phyloP scores from a whole-genome alignment of 2,113 vertebrate genomes.

The rat (Rattus norvegicus) region DNA sequence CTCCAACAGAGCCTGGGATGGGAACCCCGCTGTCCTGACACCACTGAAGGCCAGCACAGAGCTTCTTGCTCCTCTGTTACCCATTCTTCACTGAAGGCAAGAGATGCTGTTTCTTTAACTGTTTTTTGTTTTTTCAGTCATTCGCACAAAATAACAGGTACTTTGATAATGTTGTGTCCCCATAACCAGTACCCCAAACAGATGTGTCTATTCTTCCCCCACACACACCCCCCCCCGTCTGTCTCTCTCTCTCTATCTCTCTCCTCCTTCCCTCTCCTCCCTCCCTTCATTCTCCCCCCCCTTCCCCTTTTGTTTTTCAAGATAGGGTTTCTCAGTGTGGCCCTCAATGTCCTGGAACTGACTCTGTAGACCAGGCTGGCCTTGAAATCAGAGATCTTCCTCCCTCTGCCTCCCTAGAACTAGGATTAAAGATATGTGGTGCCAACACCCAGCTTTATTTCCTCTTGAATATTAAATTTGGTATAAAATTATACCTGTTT shows the following conservation, averaged over 20 bases:
- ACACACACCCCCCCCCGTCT: too few relatives aligned
- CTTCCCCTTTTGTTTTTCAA: not conserved
- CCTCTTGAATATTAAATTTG: not conserved
- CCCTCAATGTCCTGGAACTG: not conserved
- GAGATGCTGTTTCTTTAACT: not conserved
- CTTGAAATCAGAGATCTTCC: not conserved
- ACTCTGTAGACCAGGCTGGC: not conserved
- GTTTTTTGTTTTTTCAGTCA: not conserved
- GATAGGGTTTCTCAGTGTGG: not conserved
- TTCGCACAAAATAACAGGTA: not conserved
- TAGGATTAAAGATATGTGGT: not conserved
- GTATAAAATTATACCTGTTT: not conserved
- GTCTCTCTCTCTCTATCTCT: too few relatives aligned
- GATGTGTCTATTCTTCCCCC: not conserved
- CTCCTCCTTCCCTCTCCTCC: too few relatives aligned
- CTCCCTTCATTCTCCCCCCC: too few relatives aligned
- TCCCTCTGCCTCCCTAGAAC: not conserved
- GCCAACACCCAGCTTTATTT: not conserved
- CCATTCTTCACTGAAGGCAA: not conserved
- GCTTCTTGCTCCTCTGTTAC: not conserved
- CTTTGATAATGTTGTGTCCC: not conserved
- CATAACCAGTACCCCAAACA: not conserved
- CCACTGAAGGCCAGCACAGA: too few relatives aligned
- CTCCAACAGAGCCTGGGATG: not conserved
- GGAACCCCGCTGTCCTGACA: not conserved